Evolutionary conservation across 2,113 vertebrate genomes (phyloP), one percentile per base, ranked within the genome.

Genomic region (Ornithorhynchus anatinus): DNA sequence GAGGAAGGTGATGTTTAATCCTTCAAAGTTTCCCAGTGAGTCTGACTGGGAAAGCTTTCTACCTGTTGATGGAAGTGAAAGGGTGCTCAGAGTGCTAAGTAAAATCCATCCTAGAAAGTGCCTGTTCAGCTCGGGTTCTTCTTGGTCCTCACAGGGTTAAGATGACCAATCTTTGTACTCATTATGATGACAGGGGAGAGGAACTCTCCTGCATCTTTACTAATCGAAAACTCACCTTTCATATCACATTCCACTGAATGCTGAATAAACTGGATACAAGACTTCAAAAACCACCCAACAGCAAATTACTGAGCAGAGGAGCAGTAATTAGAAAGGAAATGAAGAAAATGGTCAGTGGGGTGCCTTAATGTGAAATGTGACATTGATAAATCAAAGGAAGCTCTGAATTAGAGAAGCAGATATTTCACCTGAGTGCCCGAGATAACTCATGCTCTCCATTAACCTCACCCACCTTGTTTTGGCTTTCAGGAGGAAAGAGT

Each of bases 381-480:
- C 86, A 86, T 79, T 91, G 89, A 93, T 88, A 86, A 91, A 93
- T 88, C 88, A 88, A 90, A 90, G 84, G 77, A 89, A 92, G 89
- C 79, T 53, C 84, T 75, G 59, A 91, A 89, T 89, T 87, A 82
- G 78, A 91, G 75, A 77, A 64, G 79, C 62, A 86, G 85, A 76
- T 86, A 85, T 86, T 92, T 89, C 82, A 87, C 65, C 63, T 79
- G 81, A 90, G 87, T 76, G 86, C 60, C 54, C 59, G 70, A 70
- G 84, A 86, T 75, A 90, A 63, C 86, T 86, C 78, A 74, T 39
- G 78, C 78, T 83, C 75, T 79, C 84, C 77, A 38, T 64, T 71
- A 86, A 43, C 58, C 39, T 61, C 35, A 53, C 62, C 40, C 56
- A 43, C 87, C 86, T 77, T 81, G 50, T 78, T 75, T 85, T 72